Base-by-base conservation (phyloP, 2,797 vertebrate species). In the Chaetophractus vellerosus region DNA sequence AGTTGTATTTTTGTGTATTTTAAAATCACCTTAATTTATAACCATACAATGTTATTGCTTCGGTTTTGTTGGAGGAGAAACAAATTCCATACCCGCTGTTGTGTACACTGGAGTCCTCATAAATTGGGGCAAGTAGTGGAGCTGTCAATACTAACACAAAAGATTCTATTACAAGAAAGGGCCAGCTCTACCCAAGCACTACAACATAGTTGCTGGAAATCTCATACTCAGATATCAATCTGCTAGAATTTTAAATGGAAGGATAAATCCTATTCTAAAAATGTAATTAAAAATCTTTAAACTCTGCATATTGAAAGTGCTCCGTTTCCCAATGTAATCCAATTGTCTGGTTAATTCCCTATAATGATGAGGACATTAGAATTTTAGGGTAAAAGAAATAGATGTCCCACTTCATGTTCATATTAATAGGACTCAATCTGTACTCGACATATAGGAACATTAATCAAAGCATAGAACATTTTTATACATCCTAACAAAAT, bases 1-100 rank as follows among this genome's bases (percentile, higher is more conserved):
- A 95, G 90, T 86, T 93, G 82, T 96, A 93, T 59, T 95, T 96
- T 72, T 89, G 80, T 97, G 93, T 90, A 94, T 72, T 90, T 95
- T 85, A 78, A 78, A 96, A 68, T 86, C 79, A 93, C 72, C 72
- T 92, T 94, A 55, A 48, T 81, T 74, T 92, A n/a, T 91, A 92
- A 80, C 28, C 61, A 5, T 87, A 90, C 69, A 61, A 82, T 94
- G 57, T 95, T 87, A 38, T 72, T 89, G 66, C 92, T 97, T 93
- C 83, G 19, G 59, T 90, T 86, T 91, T 79, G 64, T 91, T 90
- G 81, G 72, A 88, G 91, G 18, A 90, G 45, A 96, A 89, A 63
- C 50, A 81, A 83, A 87, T 64, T 76, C 48, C 38, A 26, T 18
- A 24, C 38, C 31, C 41, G 31, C 31, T 72, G 11, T 63, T 87